phyloP scores from a whole-genome alignment of 1,140 invertebrate genomes.

The Laupala kohalensis region DNA sequence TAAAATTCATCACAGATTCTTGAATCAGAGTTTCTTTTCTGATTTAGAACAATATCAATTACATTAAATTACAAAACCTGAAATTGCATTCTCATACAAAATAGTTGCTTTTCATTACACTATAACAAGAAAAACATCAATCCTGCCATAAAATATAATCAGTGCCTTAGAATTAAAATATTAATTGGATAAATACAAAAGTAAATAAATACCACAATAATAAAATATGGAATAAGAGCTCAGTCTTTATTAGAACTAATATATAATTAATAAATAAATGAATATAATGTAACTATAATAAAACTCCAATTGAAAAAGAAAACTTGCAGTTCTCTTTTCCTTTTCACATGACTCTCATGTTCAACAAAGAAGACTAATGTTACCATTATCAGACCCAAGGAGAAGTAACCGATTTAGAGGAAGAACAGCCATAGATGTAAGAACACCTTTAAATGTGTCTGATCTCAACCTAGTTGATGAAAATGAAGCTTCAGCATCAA shows the following conservation, averaged over 20 bases:
- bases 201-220: background rate
- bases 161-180: background rate
- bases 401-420: slow-evolving; percentile 79
- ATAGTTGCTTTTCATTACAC: background rate
- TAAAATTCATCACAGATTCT: background rate
- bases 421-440: slow-evolving; percentile 76
- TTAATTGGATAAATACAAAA: background rate
- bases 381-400: slow-evolving; percentile 80
- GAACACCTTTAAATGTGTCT: slow-evolving; percentile 79
- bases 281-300: background rate
- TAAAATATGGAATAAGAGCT: background rate
- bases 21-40: background rate
- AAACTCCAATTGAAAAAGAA: no score
- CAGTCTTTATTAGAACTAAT: background rate
- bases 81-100: background rate
- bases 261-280: background rate
- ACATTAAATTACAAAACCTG: background rate
- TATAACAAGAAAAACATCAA: background rate
- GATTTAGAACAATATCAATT: background rate
- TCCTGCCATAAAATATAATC: background rate
- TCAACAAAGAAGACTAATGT: slow-evolving; percentile 72
- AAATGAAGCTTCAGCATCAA: slow-evolving; percentile 58
- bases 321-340: no score
- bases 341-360: no score
- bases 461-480: slow-evolving; percentile 73